phyloP scores from a whole-genome alignment of 2,797 vertebrate species.

The Toxotes lorentzi region DNA sequence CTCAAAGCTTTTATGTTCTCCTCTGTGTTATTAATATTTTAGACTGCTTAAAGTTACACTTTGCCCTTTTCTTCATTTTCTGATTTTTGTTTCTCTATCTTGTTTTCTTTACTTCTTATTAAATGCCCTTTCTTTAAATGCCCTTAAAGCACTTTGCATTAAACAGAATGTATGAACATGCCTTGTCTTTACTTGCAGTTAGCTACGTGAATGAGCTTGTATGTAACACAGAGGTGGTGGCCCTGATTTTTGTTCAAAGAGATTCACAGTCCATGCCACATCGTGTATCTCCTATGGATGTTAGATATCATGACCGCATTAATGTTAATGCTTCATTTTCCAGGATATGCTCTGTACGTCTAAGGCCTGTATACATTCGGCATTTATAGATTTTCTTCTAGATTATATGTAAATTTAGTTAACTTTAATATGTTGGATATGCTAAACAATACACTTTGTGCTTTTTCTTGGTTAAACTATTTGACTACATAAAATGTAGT shows the following conservation, averaged over 20 bases:
- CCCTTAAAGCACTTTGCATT: conserved; percentile 1
- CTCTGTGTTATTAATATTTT: conserved; percentile 4
- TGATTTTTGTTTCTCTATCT: not conserved
- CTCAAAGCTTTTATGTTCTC: conserved; percentile 9
- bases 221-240: not conserved
- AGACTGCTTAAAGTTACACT: conserved; percentile 6
- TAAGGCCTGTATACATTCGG: not conserved
- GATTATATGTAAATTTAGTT: not conserved
- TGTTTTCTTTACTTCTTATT: not conserved
- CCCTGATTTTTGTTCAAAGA: conserved; percentile 16
- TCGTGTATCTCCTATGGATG: not conserved
- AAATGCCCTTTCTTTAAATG: not conserved
- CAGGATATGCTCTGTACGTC: not conserved
- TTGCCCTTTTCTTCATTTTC: not conserved
- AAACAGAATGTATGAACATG: not conserved
- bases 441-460: not conserved
- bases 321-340: not conserved
- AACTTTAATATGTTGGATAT: not conserved
- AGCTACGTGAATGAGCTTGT: not conserved
- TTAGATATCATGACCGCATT: not conserved
- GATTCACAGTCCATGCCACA: not conserved
- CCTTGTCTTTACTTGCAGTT: not conserved
- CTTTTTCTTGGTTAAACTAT: not conserved
- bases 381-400: not conserved
- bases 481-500: not conserved